Conservation (phyloP, 2,888 invertebrate species). For the Caenorhabditis sp. region DNA sequence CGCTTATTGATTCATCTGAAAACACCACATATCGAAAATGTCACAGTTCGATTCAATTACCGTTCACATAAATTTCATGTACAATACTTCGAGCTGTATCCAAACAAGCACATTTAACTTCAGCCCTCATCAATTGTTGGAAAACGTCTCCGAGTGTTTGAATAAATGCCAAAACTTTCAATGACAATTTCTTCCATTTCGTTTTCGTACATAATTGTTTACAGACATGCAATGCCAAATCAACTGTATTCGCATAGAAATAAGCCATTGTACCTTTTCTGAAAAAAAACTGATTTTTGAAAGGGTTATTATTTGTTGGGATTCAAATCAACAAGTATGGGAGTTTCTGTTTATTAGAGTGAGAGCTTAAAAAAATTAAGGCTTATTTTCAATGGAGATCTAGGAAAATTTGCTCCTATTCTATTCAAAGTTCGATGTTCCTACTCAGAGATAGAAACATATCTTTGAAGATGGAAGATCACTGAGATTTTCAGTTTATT, state of each 20-base stretch:
- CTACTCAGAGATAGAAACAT: too few species aligned
- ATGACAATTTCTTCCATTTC: constrained; percentile 52
- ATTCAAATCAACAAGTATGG: too few species aligned
- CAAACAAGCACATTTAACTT: constrained; percentile 38
- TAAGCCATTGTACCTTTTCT: constrained; percentile 39
- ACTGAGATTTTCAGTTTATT: too few species aligned
- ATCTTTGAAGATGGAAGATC: too few species aligned
- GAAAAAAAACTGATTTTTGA: constrained; percentile 9
- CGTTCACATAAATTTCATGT: constrained; percentile 41
- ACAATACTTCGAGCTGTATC: constrained; percentile 31
- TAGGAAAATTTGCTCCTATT: too few species aligned
- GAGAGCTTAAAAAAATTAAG: too few species aligned
- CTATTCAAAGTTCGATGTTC: too few species aligned
- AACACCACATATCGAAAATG: neutral
- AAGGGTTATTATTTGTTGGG: neutral
- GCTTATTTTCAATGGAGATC: too few species aligned
- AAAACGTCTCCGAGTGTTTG: constrained; percentile 46
- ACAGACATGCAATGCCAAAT: constrained; percentile 46
- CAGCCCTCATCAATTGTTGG: constrained; percentile 52
- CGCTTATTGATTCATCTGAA: constrained; percentile 31
- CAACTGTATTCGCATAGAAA: constrained; percentile 36
- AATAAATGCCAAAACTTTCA: constrained; percentile 46
- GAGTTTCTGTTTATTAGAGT: too few species aligned
- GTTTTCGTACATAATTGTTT: constrained; percentile 47
- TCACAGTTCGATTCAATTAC: constrained; percentile 10